phyloP scores from a whole-genome alignment of 2,888 invertebrate species.

The Campoplex capitator region DNA sequence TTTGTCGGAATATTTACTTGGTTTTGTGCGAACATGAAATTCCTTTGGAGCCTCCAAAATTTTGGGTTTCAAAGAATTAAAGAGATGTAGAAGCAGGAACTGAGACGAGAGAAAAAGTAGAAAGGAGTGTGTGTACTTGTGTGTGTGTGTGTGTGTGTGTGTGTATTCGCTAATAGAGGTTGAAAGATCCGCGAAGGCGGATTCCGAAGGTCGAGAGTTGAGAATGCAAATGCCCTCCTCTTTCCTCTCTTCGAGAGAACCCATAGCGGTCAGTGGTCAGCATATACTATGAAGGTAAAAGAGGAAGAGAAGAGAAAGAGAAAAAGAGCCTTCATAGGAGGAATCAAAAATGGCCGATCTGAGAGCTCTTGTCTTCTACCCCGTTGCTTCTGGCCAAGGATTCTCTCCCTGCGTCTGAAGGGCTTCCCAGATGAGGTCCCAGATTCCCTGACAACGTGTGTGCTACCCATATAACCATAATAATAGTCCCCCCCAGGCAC shows the following conservation, averaged over 20 bases:
- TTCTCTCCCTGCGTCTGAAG: slow-evolving; percentile 34
- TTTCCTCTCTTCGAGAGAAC: slow-evolving; percentile 21
- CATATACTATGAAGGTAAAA: slow-evolving; percentile 10
- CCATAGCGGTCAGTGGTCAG: slow-evolving; percentile 45
- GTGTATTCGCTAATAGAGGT: slow-evolving; percentile 57
- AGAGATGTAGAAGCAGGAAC: slow-evolving; percentile 13
- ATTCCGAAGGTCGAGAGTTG: slow-evolving; percentile 63
- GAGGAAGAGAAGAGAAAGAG: slow-evolving; percentile 38
- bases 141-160: neutral
- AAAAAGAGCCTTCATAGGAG: slow-evolving; percentile 31
- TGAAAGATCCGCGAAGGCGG: slow-evolving; percentile 62
- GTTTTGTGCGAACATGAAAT: neutral
- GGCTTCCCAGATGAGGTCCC: slow-evolving; percentile 34
- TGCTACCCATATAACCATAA: slow-evolving; percentile 29
- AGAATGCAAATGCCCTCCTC: slow-evolving; percentile 61
- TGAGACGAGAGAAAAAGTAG: neutral
- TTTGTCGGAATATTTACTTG: neutral
- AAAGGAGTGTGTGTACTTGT: neutral
- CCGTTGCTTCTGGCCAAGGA: slow-evolving; percentile 58
- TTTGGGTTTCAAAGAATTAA: neutral
- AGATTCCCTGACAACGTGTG: slow-evolving; percentile 38
- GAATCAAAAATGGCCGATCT: slow-evolving; percentile 67
- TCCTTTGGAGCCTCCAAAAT: neutral
- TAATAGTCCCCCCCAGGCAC: slow-evolving; percentile 32
- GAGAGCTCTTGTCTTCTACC: slow-evolving; percentile 55